A percentile compares a stretch with the other conserved stretches of the same genome.
These are phyloP conservation scores for Graptemys geographica DNA, from an alignment of 2,797 vertebrate species.

Conservation along the genomic window DNA sequence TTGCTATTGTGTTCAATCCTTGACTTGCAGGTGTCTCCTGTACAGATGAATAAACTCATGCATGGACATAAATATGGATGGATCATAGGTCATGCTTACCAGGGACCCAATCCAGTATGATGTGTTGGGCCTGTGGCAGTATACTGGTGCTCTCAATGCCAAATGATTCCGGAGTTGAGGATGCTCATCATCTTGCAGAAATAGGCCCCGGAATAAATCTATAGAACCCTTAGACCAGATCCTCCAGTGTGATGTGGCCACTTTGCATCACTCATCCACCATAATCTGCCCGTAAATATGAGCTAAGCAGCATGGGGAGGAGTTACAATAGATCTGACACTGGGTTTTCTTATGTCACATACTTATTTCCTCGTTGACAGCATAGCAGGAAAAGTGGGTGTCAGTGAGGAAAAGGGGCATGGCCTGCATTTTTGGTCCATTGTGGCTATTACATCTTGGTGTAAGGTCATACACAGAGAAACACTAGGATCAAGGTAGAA, in stretches of 20 bases:
- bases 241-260: neutral
- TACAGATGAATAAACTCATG: neutral
- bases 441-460: neutral
- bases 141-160: neutral
- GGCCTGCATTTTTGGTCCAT: neutral
- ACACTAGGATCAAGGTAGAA: neutral
- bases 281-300: neutral
- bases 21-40: neutral
- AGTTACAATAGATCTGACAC: neutral
- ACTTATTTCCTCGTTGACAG: rapidly evolving
- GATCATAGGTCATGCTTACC: neutral
- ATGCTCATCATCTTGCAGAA: neutral
- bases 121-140: neutral
- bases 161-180: neutral
- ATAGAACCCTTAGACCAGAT: neutral
- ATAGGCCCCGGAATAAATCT: neutral
- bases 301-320: neutral
- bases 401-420: neutral
- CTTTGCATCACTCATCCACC: neutral
- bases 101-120: rapidly evolving
- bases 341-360: neutral
- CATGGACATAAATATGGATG: neutral
- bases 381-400: neutral
- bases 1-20: neutral
- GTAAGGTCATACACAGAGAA: neutral